Evolutionary conservation across 2,113 vertebrate species (phyloP), one percentile per base, ranked within the genome.

Genomic region (Amphiprion ocellaris): DNA sequence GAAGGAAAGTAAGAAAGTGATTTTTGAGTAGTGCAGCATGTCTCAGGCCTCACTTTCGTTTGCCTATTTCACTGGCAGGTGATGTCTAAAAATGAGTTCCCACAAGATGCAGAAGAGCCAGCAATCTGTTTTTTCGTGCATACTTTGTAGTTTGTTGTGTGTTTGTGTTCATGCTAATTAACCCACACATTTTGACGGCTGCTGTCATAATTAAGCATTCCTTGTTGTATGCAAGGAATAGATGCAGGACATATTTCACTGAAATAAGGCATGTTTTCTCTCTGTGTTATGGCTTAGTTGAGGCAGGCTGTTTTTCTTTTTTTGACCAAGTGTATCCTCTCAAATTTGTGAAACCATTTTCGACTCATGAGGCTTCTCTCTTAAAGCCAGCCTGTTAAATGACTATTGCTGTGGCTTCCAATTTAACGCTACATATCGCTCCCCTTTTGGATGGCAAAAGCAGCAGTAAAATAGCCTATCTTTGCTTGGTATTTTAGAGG

Each of bases 381-480:
- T 86, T 75, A 84, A 88, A 87, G 79, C 77, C 79, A 70, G 67
- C 64, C 83, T 73, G 78, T 88, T 89, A 89, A 94, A 91, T 88
- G 82, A 87, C 82, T 84, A 63, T 88, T 83, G 73, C 84, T 68
- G 74, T 81, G 74, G 66, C 78, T 92, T 91, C 84, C 81, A 92
- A 84, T 92, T 91, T 92, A 90, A 92, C 73, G 87, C 83, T 85
- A 89, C 91, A 87, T 92, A 89, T 87, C 76, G 56, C 77, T 66
- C 74, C 23, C 78, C 66, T 66, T 77, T 77, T 66, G 65, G 83
- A 81, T 86, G 83, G 83, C 79, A 69, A 71, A 85, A 82, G 74
- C 75, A 71, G 75, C 77, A 87, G 78, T 81, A 72, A 84, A 90
- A 79, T 72, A 26, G 59, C 72, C 83, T 52, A 61, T 77, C 53